Evolutionary conservation across 2,113 vertebrate species (phyloP), one percentile per base, ranked within the genome.

Genomic region (Cyanoramphus novaezelandiae): DNA sequence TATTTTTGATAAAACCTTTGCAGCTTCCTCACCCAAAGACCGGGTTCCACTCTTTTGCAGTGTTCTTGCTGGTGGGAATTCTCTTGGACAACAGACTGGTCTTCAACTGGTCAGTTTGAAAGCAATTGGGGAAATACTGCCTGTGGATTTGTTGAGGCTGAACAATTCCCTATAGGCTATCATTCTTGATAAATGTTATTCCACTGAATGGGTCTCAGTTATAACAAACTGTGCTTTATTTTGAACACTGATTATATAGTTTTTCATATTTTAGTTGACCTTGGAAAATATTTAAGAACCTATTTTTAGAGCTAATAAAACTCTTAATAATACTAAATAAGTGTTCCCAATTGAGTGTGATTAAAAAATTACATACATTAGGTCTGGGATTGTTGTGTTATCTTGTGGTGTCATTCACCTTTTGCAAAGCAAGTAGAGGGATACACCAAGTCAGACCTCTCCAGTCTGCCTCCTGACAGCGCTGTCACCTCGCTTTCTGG

Each of bases 271-370:
- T 94, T 95, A 49, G 4, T 76, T 74, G 59, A 92, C 46, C 52
- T 88, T 93, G 83, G 86, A 94, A 94, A 94, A 96, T 85, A 86
- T 96, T 94, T 96, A 90, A 91, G 71, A 90, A 79, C 91, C 76
- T 97, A 96, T 94, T 97, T 94, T 97, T 91, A 93, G 92, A 94
- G 35, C 29, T 92, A 96, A 92, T 95, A 96, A 94, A 97, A 97
- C 82, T 89, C 91, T 96, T 96, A 62, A 16, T 90, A 96, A 88
- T 67, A 91, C 78, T 67, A 77, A 94, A 37, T 41, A 62, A 82
- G 64, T 47, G 46, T 95, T 97, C 81, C 53, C 9, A 86, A 67
- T 49, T 63, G 35, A 83, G 53, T 90, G 37, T 82, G 74, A 92
- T 92, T 86, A 49, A 87, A 67, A 72, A 20, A 23, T 17, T 5